A percentile compares a stretch with the other conserved stretches of the same genome.
Conservation (phyloP, 1,140 invertebrate genomes). For the Drosophila sp. region DNA sequence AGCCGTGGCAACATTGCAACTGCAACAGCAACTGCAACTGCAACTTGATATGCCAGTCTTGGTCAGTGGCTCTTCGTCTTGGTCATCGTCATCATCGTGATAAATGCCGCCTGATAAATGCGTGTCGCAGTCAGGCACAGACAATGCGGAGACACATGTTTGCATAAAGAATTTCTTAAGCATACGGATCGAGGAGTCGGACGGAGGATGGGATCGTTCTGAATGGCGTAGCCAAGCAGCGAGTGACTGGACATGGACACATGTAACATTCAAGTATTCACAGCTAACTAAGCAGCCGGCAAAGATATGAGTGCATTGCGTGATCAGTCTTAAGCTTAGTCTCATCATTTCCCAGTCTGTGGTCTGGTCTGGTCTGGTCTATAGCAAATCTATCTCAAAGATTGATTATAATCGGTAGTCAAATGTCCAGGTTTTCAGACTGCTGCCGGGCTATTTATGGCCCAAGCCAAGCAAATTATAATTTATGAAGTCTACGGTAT, state of each 20-base stretch:
- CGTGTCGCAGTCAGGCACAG: slow-evolving; percentile 73
- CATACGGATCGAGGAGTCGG: slow-evolving; percentile 31
- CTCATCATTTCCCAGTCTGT: slow-evolving; percentile 68
- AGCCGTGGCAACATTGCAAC: background rate
- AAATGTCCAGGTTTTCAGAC: slow-evolving; percentile 62
- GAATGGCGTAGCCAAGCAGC: slow-evolving; percentile 53
- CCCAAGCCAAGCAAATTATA: slow-evolving; percentile 69
- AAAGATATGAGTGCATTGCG: slow-evolving; percentile 59
- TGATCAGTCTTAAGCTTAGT: slow-evolving; percentile 68
- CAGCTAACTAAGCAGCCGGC: slow-evolving; percentile 31
- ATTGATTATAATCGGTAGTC: slow-evolving; percentile 84
- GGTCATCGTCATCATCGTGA: slow-evolving; percentile 56
- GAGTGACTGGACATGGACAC: slow-evolving; percentile 64
- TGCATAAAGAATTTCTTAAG: slow-evolving; percentile 67
- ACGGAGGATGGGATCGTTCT: slow-evolving; percentile 20
- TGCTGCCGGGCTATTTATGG: slow-evolving; percentile 56
- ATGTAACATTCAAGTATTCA: slow-evolving; percentile 68
- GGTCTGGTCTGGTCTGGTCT: slow-evolving; percentile 48
- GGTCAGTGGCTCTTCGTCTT: slow-evolving; percentile 22
- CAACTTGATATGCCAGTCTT: slow-evolving; percentile 72
- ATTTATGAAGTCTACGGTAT: slow-evolving; percentile 74
- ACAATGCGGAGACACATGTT: slow-evolving; percentile 82
- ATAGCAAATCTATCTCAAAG: slow-evolving; percentile 76
- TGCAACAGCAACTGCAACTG: slow-evolving; percentile 48
- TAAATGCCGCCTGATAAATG: slow-evolving; percentile 80